Evolutionary conservation across 2,113 vertebrate species (phyloP).

Genomic region (Megalops atlanticus): DNA sequence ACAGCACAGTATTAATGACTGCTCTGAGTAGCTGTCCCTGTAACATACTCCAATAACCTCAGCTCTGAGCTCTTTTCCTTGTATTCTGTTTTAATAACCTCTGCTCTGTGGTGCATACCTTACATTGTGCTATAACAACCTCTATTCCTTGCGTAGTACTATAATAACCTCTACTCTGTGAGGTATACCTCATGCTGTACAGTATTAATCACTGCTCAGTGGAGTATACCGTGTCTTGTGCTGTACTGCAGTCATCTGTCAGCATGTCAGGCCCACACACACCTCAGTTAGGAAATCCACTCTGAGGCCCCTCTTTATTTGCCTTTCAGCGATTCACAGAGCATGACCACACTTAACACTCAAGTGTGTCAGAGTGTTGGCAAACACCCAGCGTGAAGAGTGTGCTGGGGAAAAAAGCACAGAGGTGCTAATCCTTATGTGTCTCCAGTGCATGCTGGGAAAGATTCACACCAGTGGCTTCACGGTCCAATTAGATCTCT

Average conservation of each 20-base stretch:
- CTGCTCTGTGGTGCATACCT: no score
- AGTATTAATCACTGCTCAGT: background rate
- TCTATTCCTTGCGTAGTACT: no score
- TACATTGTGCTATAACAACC: no score
- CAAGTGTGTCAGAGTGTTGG: background rate
- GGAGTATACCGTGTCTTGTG: background rate
- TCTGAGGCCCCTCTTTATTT: background rate
- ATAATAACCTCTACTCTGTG: background rate
- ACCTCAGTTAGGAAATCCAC: background rate
- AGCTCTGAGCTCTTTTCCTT: no score
- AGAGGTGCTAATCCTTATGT: conserved; percentile 8
- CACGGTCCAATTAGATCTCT: background rate
- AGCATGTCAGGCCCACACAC: background rate
- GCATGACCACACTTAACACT: conserved; percentile 11
- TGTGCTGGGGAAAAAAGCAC: background rate
- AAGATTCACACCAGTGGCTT: background rate
- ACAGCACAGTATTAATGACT: no score
- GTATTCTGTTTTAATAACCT: no score
- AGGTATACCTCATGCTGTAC: background rate
- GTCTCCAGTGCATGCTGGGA: conserved; percentile 23
- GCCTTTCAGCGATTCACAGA: background rate
- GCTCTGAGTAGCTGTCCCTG: no score
- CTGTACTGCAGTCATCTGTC: background rate
- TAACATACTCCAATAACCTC: no score
- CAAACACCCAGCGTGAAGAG: conserved; percentile 5